These are phyloP conservation scores for Ceyx cyanopectus DNA, from an alignment of 2,113 vertebrate species.

Conservation along the genomic window DNA sequence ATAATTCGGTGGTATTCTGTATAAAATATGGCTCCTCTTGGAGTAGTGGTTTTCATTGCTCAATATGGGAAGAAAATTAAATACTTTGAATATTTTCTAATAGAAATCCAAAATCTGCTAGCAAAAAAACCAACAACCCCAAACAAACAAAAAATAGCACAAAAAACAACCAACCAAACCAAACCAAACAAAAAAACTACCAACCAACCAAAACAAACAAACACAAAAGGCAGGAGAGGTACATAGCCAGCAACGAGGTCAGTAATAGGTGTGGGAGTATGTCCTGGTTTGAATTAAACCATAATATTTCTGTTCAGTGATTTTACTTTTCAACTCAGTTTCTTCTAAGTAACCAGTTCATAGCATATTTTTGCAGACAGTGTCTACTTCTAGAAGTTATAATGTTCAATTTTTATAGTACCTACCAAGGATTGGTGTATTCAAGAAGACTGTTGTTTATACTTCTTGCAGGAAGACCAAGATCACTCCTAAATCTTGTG, in stretches of 20 bases:
- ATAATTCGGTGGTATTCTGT: too few relatives aligned
- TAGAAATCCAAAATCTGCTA: not conserved
- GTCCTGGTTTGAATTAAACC: too few relatives aligned
- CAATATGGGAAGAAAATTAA: not conserved
- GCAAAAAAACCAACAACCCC: not conserved
- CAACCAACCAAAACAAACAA: not conserved
- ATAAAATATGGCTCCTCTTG: not conserved
- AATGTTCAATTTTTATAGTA: too few relatives aligned
- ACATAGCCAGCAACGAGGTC: not conserved
- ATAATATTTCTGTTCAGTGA: too few relatives aligned
- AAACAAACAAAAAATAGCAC: not conserved
- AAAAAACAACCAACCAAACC: not conserved
- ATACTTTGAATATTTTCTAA: not conserved
- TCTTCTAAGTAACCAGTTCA: too few relatives aligned
- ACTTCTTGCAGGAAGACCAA: too few relatives aligned
- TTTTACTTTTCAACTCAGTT: too few relatives aligned
- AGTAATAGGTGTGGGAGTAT: not conserved
- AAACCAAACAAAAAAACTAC: not conserved
- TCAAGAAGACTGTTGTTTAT: too few relatives aligned
- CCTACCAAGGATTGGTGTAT: too few relatives aligned
- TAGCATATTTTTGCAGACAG: too few relatives aligned
- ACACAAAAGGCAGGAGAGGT: not conserved
- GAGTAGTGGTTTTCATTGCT: not conserved
- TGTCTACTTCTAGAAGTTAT: too few relatives aligned
- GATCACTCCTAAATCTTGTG: too few relatives aligned